phyloP scores from a whole-genome alignment of 2,113 vertebrate species.

The Rhea americana region DNA sequence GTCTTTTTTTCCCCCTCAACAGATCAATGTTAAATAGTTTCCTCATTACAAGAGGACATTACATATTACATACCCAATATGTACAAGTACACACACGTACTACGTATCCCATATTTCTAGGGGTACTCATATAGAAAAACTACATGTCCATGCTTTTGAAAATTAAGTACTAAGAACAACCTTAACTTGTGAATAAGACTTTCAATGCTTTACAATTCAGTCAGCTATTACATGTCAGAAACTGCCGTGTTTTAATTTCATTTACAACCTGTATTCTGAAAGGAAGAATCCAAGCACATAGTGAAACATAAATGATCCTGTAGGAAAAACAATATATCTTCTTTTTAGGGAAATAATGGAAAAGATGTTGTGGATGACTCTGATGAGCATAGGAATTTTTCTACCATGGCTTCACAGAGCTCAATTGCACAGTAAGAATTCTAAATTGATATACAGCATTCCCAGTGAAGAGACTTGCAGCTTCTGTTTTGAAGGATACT shows the following conservation, averaged over 20 bases:
- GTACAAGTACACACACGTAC: rapidly evolving
- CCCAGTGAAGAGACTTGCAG: background rate
- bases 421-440: background rate
- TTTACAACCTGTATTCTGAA: background rate
- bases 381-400: background rate
- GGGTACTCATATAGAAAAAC: background rate
- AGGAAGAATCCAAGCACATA: background rate
- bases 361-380: background rate
- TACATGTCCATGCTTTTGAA: background rate
- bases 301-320: background rate
- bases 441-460: background rate
- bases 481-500: background rate
- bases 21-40: background rate
- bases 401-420: background rate
- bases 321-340: background rate
- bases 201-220: background rate
- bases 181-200: background rate
- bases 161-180: background rate
- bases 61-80: too few species aligned
- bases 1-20: background rate
- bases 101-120: background rate
- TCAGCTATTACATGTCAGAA: background rate
- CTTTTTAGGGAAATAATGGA: background rate
- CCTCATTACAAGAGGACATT: background rate
- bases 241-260: background rate